Conservation (phyloP, 2,797 vertebrate genomes). For the Ataeniobius toweri region DNA sequence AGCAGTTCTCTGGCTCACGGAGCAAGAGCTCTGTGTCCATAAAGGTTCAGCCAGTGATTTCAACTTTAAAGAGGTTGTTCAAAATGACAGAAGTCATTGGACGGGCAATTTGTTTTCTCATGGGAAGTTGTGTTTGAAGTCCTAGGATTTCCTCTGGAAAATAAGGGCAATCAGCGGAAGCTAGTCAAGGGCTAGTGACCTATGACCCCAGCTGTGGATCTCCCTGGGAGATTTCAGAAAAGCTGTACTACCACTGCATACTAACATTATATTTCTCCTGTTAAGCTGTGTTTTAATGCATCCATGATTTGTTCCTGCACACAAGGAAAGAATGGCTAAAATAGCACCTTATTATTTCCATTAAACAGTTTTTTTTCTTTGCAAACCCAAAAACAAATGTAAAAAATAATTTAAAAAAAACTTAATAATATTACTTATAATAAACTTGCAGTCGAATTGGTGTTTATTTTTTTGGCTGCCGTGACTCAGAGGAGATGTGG, state of each 20-base stretch:
- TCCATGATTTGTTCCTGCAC: slow-evolving; percentile 3
- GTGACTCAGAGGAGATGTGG: background rate
- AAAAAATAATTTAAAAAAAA: background rate
- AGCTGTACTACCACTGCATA: slow-evolving; percentile 9
- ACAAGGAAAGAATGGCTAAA: slow-evolving; percentile 1
- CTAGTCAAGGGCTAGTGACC: slow-evolving; percentile 53
- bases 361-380: background rate
- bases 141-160: slow-evolving; percentile 56
- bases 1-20: slow-evolving; percentile 44
- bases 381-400: background rate
- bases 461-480: background rate
- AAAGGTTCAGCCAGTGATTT: slow-evolving; percentile 62
- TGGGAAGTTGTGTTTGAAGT: slow-evolving; percentile 62
- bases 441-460: background rate
- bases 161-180: slow-evolving; percentile 66
- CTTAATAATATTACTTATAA: too few relatives aligned
- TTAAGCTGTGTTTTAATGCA: slow-evolving; percentile 6
- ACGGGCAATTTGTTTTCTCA: slow-evolving; percentile 67
- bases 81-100: slow-evolving; percentile 68
- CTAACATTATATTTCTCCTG: slow-evolving; percentile 6
- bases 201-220: slow-evolving; percentile 51
- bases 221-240: slow-evolving; percentile 41
- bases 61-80: slow-evolving; percentile 60
- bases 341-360: background rate
- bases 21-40: slow-evolving; percentile 48